Evolutionary conservation across 2,888 invertebrate species (phyloP), one percentile per base, ranked within the genome.

Genomic region (Cantharis rustica): DNA sequence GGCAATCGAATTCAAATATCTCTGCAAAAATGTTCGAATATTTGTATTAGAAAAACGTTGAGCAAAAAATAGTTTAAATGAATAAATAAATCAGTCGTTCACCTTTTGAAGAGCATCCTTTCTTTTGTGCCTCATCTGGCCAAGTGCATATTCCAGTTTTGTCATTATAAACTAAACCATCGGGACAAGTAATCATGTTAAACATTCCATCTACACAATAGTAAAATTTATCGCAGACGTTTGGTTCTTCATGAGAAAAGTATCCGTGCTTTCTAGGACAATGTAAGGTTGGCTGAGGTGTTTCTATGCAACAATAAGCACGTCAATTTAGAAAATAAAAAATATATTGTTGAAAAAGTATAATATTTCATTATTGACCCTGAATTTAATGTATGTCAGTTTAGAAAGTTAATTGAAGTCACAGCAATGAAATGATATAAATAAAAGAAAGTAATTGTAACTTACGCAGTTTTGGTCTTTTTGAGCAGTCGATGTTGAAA

Each of bases 81-180:
- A 13, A 66, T 20, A 20, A 13, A 64, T 23, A 66, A n/a, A 20
- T 23, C 9, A 66, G 23, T 63, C 63, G 63, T 63, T 63, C 17
- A 66, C 94, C 93, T 89, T 93, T 91, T 10, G 96, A 94, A 2
- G 94, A 94, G 86, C 97, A 97, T 13, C 95, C 95, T 85, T 92
- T 92, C 88, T 96, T 95, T 86, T 96, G 95, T 9, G 96, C 96
- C 86, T 96, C 96, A 89, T 97, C 96, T 0, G 97, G 93, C 97
- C 97, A 97, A 16, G 95, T 95, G 88, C 97, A 97, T 83, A 96
- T 97, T 78, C 96, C 96, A 63, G 94, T 94, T 86, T 94, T 95
- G 81, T 95, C 95, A 84, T 95, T 96, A 89, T 96, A 97, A 11
- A 96, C 96, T 73, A 97, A 89, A 0, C 96, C 96, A 68, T 91